Conservation (phyloP, 2,113 vertebrate species). For the Hassar affinis region DNA sequence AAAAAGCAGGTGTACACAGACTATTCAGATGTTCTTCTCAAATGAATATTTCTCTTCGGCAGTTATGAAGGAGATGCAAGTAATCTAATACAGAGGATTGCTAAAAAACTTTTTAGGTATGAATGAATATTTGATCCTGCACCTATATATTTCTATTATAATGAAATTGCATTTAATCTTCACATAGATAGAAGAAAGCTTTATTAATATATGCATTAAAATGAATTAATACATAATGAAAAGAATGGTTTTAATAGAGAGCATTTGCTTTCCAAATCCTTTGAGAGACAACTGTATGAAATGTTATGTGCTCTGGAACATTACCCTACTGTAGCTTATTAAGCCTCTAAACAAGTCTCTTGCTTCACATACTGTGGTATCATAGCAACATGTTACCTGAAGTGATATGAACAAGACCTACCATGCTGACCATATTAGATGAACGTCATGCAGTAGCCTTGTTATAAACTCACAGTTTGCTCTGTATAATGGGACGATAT, state of each 20-base stretch:
- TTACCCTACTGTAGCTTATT: neutral
- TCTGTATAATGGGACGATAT: neutral
- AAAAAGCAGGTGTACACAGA: neutral
- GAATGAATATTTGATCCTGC: no score
- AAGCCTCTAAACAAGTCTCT: neutral
- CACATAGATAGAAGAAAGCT: no score
- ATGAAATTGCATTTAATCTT: neutral
- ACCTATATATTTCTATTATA: neutral
- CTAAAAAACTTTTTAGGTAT: neutral
- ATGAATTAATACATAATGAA: neutral
- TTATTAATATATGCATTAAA: no score
- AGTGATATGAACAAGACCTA: neutral
- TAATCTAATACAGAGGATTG: neutral
- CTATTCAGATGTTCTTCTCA: neutral
- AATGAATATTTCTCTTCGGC: neutral
- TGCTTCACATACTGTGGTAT: neutral
- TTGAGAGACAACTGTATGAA: neutral
- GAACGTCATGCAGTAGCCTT: neutral
- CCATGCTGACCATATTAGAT: neutral
- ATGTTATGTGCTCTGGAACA: neutral
- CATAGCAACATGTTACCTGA: conserved; percentile 3
- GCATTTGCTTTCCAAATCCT: neutral
- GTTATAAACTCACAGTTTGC: neutral
- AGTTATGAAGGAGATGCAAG: neutral
- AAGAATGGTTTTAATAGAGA: neutral